Base-by-base conservation (phyloP, 1,140 invertebrate species). In the Bombus difficillimus region DNA sequence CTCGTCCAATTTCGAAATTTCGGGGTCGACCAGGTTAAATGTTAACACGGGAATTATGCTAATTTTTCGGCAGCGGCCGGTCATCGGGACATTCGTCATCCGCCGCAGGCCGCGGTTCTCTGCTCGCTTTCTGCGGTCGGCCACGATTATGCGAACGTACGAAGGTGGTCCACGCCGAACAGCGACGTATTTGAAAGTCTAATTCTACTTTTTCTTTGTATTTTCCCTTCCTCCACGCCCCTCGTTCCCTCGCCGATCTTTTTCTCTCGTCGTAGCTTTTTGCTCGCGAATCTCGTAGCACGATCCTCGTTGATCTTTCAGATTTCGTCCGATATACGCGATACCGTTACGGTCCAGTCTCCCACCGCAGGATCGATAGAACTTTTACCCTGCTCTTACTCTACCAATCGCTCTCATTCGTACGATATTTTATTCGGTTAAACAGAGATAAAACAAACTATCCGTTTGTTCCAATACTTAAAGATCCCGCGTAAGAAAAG, bases 21-120 rank as follows among this genome's bases (percentile, higher is more conserved):
- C 85, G 85, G 88, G 77, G 85, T 84, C 83, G 82, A 71, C 66
- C 92, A 87, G 92, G 93, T 93, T 92, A 93, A 94, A 94, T 93
- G 93, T 94, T 93, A 94, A 93, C 93, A 93, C 87, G 92, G 91
- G 91, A 94, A 93, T 94, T 94, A 94, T 94, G 93, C 88, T 93
- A 94, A 94, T 94, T 87, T 74, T 75, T 81, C 64, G 57, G 81
- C 82, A 86, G 72, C 81, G 81, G 47, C 84, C 90, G 76, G 77
- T 79, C 88, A 92, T 91, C 89, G 83, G 73, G 81, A 87, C 90
- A 93, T 93, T 93, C 93, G 93, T 94, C 93, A 92, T 93, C 91
- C 90, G 39, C 69, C 69, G 75, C 68, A 47, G 74, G 59, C 68
- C 81, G 77, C 78, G 71, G 77, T 82, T 87, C 75, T 85, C 81